Evolutionary conservation across 2,888 invertebrate species (phyloP).

Genomic region (Drosophila limbata): DNA sequence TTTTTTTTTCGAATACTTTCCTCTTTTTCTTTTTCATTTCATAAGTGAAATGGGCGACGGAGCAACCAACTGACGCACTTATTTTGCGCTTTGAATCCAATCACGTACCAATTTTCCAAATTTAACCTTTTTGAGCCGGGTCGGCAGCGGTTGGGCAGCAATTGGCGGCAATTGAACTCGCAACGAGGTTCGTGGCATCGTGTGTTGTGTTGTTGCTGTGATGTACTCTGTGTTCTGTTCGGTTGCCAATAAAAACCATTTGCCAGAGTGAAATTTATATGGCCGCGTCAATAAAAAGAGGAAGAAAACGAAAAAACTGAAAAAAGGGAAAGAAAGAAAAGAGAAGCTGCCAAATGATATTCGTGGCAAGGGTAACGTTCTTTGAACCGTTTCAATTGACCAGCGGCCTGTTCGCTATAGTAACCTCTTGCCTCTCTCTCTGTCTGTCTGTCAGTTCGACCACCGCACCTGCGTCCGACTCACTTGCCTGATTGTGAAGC

Average conservation of each 20-base stretch:
- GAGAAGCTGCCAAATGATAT: constrained; percentile 43
- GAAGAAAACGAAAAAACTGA: not conserved
- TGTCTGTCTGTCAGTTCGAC: too few relatives aligned
- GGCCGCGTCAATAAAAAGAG: constrained; percentile 64
- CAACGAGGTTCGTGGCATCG: constrained; percentile 1
- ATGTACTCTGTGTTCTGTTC: constrained; percentile 11
- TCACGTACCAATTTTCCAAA: constrained; percentile 80
- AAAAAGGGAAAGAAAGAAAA: not conserved
- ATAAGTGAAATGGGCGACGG: constrained; percentile 61
- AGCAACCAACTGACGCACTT: constrained; percentile 70
- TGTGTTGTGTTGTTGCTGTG: not conserved
- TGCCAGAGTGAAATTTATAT: constrained; percentile 80
- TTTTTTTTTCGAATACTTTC: constrained; percentile 5
- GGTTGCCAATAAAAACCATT: constrained; percentile 78
- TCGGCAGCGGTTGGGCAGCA: constrained; percentile 46
- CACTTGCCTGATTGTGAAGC: constrained; percentile 39
- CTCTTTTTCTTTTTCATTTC: constrained; percentile 57
- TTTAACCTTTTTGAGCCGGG: constrained; percentile 74
- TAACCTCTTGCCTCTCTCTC: not conserved
- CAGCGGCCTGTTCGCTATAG: constrained; percentile 33
- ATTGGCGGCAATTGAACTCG: constrained; percentile 62
- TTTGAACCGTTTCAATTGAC: constrained; percentile 80
- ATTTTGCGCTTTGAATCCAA: constrained; percentile 81
- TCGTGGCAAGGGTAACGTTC: constrained; percentile 50
- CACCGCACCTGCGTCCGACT: constrained; percentile 19